A percentile compares a stretch with the other conserved stretches of the same genome.
Evolutionary conservation across 2,888 invertebrate genomes (phyloP).

Genomic region (Bombylius major): DNA sequence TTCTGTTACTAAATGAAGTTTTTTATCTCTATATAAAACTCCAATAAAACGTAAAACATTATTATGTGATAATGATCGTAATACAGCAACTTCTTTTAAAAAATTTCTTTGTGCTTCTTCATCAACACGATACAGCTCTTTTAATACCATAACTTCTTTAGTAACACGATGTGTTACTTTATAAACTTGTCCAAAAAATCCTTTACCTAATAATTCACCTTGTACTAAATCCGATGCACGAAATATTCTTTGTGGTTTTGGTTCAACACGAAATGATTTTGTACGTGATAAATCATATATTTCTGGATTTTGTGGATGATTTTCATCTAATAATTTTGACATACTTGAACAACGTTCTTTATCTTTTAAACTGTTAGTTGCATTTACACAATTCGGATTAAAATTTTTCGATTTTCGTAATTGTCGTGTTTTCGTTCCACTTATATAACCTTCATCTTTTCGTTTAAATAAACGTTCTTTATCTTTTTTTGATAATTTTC

Average conservation of each 20-base stretch:
- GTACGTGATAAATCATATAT: slow-evolving; percentile 68
- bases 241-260: slow-evolving; percentile 62
- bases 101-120: slow-evolving; percentile 91
- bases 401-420: slow-evolving; percentile 29
- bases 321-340: slow-evolving; percentile 69
- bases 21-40: slow-evolving; percentile 83
- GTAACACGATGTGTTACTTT: slow-evolving; percentile 85
- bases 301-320: slow-evolving; percentile 32
- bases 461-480: slow-evolving; percentile 32
- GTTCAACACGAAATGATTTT: slow-evolving; percentile 62
- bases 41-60: slow-evolving; percentile 88
- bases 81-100: slow-evolving; percentile 87
- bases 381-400: slow-evolving; percentile 17
- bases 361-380: slow-evolving; percentile 40
- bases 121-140: slow-evolving; percentile 84
- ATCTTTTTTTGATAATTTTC: slow-evolving; percentile 37
- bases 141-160: slow-evolving; percentile 89
- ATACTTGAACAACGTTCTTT: slow-evolving; percentile 78
- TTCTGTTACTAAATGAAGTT: slow-evolving; percentile 84
- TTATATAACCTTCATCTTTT: slow-evolving; percentile 40
- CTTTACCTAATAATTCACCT: slow-evolving; percentile 81
- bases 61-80: slow-evolving; percentile 75
- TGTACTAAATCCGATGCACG: slow-evolving; percentile 79
- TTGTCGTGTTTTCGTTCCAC: slow-evolving; percentile 49
- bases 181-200: slow-evolving; percentile 88